These are phyloP conservation scores for Zhengitettix transpicula DNA, from an alignment of 2,888 invertebrate species.

Conservation along the genomic window DNA sequence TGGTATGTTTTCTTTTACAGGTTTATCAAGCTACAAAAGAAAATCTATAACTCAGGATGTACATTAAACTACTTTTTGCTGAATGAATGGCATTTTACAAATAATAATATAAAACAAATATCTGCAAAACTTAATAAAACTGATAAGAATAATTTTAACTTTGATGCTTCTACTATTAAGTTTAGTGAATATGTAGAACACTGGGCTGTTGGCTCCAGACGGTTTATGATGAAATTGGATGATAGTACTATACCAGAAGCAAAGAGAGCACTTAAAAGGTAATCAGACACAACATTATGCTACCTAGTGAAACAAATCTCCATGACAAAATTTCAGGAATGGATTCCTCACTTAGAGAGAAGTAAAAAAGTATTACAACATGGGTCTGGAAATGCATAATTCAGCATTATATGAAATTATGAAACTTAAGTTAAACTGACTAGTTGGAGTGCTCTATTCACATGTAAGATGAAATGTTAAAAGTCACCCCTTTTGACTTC, in stretches of 20 bases:
- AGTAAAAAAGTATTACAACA: no score
- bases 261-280: conserved; percentile 12
- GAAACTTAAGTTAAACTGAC: no score
- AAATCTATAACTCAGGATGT: conserved; percentile 27
- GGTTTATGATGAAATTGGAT: conserved; percentile 29
- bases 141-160: conserved; percentile 24
- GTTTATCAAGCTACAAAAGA: conserved; percentile 29
- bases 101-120: conserved; percentile 21
- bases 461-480: no score
- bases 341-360: no score
- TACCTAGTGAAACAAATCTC: no score
- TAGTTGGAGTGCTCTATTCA: no score
- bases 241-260: conserved; percentile 21
- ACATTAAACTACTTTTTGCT: conserved; percentile 31
- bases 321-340: no score
- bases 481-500: no score
- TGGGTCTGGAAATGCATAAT: no score
- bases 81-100: conserved; percentile 28
- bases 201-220: conserved; percentile 29
- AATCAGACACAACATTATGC: not conserved
- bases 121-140: conserved; percentile 17
- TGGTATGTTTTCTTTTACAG: conserved; percentile 17
- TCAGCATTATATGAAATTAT: no score
- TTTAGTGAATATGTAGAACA: conserved; percentile 25
- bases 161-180: conserved; percentile 23